Percentiles rank a stretch among this genome's conserved stretches.
phyloP scores from a whole-genome alignment of 2,888 invertebrate genomes.

The Lasioglossum pauxillum region DNA sequence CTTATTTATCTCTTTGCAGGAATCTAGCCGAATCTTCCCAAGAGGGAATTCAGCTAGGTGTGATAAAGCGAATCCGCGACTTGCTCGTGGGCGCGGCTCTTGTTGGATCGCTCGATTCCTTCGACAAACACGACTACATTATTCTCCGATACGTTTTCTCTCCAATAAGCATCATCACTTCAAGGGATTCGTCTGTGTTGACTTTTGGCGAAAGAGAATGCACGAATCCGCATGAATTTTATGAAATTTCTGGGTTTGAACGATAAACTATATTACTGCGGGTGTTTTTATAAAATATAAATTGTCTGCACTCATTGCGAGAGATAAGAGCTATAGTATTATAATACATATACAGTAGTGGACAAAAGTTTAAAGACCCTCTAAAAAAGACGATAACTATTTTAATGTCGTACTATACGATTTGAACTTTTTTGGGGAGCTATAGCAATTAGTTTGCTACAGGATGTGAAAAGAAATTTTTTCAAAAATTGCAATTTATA shows the following conservation, averaged over 20 bases:
- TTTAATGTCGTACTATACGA: no score
- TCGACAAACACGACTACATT: conserved; percentile 43
- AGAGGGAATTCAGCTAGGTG: conserved; percentile 58
- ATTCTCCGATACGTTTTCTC: conserved; percentile 21
- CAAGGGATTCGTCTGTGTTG: neutral
- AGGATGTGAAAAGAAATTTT: no score
- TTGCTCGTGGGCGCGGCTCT: conserved; percentile 29
- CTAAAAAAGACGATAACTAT: no score
- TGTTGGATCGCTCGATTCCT: conserved; percentile 46
- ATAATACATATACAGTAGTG: no score
- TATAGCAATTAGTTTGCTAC: no score
- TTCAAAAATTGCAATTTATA: no score
- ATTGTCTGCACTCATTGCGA: no score
- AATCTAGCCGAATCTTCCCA: conserved; percentile 66
- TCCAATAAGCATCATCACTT: neutral
- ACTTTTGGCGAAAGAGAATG: neutral
- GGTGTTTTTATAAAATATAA: neutral
- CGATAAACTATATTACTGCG: neutral
- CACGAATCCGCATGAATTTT: neutral
- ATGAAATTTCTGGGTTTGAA: neutral
- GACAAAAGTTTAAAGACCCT: no score
- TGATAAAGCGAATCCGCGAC: conserved; percentile 62
- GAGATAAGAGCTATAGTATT: no score
- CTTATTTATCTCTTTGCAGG: conserved; percentile 68
- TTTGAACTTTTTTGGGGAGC: no score